phyloP scores from a whole-genome alignment of 2,797 vertebrate species.

The Mormyrus hasselquistii region DNA sequence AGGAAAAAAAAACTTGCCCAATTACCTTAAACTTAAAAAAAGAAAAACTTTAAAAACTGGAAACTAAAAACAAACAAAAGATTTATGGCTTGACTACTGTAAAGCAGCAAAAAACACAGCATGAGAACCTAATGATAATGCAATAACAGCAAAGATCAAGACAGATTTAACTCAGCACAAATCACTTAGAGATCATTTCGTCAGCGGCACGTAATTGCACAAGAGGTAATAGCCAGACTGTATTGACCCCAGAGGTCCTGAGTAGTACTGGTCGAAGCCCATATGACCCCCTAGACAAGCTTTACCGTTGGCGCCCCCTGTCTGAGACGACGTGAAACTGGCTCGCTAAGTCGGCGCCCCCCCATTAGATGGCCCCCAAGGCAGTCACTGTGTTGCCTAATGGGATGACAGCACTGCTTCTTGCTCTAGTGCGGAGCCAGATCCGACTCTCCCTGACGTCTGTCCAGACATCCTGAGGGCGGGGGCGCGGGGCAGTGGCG shows the following conservation, averaged over 20 bases:
- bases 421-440: background rate
- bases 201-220: background rate
- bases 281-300: background rate
- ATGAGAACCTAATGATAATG: background rate
- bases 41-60: background rate
- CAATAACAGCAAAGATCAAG: background rate
- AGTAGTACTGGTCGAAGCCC: background rate
- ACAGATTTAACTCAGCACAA: background rate
- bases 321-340: background rate
- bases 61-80: background rate
- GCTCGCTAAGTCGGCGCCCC: background rate
- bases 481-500: background rate
- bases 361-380: background rate
- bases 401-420: background rate
- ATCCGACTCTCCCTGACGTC: background rate
- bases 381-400: background rate
- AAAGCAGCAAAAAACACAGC: background rate
- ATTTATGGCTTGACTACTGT: background rate
- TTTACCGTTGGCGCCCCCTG: background rate
- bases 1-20: conserved; percentile 7
- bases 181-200: background rate
- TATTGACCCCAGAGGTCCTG: background rate
- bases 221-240: background rate
- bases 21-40: conserved; percentile 19
- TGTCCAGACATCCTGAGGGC: background rate